These are phyloP conservation scores for Toxotes lorentzi DNA, from an alignment of 2,797 vertebrate species.

Conservation along the genomic window DNA sequence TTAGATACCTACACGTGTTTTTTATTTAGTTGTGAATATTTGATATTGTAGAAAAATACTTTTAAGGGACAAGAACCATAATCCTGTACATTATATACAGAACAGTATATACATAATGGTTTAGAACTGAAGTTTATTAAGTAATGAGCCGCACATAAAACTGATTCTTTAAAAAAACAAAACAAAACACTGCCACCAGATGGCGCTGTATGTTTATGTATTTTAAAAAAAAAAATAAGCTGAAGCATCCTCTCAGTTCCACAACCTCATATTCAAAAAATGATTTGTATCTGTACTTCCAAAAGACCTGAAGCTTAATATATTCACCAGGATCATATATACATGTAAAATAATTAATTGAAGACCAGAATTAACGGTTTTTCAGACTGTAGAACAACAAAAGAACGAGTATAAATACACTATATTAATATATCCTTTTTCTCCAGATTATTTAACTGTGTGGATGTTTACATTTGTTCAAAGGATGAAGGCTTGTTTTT, in stretches of 20 bases:
- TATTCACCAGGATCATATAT: too few relatives aligned
- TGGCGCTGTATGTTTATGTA: constrained; percentile 39
- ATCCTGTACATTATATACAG: too few relatives aligned
- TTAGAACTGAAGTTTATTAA: background rate
- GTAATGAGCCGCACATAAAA: background rate
- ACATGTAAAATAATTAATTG: background rate
- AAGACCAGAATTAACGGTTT: background rate
- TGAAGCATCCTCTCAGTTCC: background rate
- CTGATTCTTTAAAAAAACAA: background rate
- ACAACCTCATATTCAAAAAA: constrained; percentile 3
- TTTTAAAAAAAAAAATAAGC: background rate
- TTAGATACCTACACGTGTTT: background rate
- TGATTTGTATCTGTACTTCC: background rate
- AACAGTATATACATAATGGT: too few relatives aligned
- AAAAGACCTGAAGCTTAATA: background rate
- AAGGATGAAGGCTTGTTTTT: background rate
- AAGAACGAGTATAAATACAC: background rate
- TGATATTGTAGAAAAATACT: background rate
- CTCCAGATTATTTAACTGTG: background rate
- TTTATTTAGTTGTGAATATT: background rate
- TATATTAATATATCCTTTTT: background rate
- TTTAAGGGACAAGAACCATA: background rate
- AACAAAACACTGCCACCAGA: constrained; percentile 40
- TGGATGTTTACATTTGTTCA: background rate
- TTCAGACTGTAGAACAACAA: background rate